Evolutionary conservation across 1,140 invertebrate species (phyloP), one percentile per base, ranked within the genome.

Genomic region (Bombus affinis): DNA sequence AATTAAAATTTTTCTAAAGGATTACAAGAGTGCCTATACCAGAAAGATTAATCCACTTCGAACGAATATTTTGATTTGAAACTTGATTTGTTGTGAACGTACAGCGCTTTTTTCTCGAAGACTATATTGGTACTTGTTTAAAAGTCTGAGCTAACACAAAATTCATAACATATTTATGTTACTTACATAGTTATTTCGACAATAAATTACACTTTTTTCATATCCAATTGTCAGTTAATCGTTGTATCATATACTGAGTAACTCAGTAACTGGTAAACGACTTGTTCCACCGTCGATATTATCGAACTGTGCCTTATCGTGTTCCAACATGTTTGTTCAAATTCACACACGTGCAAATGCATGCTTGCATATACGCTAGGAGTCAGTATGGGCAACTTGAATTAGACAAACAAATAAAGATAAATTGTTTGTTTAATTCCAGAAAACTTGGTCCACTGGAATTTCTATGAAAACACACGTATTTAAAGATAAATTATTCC

Each of bases 331-430:
- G 13, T 53, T 22, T 18, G 47, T 53, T 53, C 18, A 53, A 18
- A 53, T 22, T 70, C 44, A 74, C 37, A 18, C 37, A 66, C 66
- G 59, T n/a, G 28, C 22, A 39, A 42, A 62, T 32, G 12, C 22
- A 53, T 35, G 22, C 4, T 25, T 57, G 70, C 25, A 47, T 73
- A 32, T 8, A 1, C 2, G 32, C 8, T 22, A 9, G 5, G 6
- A 18, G 9, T 47, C 72, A 75, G 73, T 75, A 75, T 53, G 9
- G 73, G 9, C 73, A 75, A 75, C 73, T 35, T 73, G 9, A 15
- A 53, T 28, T 25, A 53, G 25, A 53, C 10, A 22, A 75, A 35
- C 3, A 13, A 44, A 25, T 32, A 35, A 75, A 35, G 47, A 8
- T 35, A 35, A 53, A 53, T 25, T 75, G 42, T 32, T 39, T 10